phyloP scores from a whole-genome alignment of 2,797 vertebrate species.

The Erethizon dorsatum region DNA sequence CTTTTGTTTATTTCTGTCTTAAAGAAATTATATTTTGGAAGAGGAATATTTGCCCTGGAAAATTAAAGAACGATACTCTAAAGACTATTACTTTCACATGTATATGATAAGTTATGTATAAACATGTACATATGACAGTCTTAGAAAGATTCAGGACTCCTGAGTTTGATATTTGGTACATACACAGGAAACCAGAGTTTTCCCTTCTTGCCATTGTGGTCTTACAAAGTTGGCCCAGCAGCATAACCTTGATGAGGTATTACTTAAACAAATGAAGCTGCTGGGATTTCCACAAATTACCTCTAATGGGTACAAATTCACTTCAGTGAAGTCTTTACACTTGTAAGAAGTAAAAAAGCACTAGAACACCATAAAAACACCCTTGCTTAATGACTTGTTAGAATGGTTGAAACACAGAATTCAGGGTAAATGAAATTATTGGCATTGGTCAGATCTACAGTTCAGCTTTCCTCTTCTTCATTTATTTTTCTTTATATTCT shows the following conservation, averaged over 20 bases:
- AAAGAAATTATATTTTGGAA: slow-evolving; percentile 27
- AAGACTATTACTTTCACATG: background rate
- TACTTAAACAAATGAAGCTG: slow-evolving; percentile 8
- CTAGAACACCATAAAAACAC: background rate
- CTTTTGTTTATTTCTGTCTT: background rate
- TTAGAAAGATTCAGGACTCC: background rate
- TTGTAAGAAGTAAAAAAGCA: background rate
- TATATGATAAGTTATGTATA: background rate
- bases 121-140: background rate
- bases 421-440: background rate
- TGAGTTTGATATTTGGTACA: background rate
- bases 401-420: background rate
- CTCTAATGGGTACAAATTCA: background rate
- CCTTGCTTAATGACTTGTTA: background rate
- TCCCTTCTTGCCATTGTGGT: background rate
- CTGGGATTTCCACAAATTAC: slow-evolving; percentile 10
- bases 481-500: slow-evolving; percentile 44
- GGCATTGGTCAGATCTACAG: background rate
- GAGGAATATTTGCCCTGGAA: slow-evolving; percentile 9
- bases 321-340: background rate
- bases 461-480: background rate
- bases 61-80: slow-evolving; percentile 34
- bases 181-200: background rate
- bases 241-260: background rate
- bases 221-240: background rate